A percentile compares a stretch with the other conserved stretches of the same genome.
Conservation (phyloP, 2,888 invertebrate species). For the Metopia argyrocephala region DNA sequence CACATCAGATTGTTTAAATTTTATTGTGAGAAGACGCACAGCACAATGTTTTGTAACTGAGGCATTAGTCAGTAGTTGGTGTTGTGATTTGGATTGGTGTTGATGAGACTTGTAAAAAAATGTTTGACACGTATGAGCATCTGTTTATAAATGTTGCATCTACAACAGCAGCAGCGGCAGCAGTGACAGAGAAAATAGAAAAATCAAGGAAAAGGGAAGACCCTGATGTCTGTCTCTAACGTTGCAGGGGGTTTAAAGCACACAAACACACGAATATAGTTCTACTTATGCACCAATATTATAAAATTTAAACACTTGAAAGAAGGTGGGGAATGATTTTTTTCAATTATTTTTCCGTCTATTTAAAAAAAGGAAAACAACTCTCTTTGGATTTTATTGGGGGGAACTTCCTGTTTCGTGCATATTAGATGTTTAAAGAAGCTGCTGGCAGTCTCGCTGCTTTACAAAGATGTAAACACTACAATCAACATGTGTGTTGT, state of each 20-base stretch:
- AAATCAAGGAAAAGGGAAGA: not conserved
- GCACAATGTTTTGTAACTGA: slow-evolving; percentile 18
- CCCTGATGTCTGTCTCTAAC: slow-evolving; percentile 49
- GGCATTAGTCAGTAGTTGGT: slow-evolving; percentile 28
- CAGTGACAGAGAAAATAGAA: too few species aligned
- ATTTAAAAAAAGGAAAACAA: slow-evolving; percentile 34
- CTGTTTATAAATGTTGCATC: slow-evolving; percentile 24
- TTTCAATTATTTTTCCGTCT: not conserved
- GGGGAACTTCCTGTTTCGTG: slow-evolving; percentile 33
- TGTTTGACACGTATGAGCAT: slow-evolving; percentile 56
- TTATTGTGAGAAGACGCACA: not conserved
- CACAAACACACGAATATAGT: slow-evolving; percentile 21
- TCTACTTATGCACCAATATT: slow-evolving; percentile 37
- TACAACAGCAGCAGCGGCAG: not conserved
- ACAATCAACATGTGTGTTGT: slow-evolving; percentile 27
- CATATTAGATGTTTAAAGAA: slow-evolving; percentile 25
- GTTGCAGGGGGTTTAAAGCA: slow-evolving; percentile 62
- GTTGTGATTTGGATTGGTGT: not conserved
- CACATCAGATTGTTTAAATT: not conserved
- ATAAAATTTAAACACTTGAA: slow-evolving; percentile 13
- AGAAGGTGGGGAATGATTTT: slow-evolving; percentile 36
- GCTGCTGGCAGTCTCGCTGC: slow-evolving; percentile 9
- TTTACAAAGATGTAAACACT: not conserved
- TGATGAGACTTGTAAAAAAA: not conserved
- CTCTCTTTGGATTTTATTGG: slow-evolving; percentile 31